Base-by-base conservation (phyloP, 2,797 vertebrate species). In the Danionella dracula region DNA sequence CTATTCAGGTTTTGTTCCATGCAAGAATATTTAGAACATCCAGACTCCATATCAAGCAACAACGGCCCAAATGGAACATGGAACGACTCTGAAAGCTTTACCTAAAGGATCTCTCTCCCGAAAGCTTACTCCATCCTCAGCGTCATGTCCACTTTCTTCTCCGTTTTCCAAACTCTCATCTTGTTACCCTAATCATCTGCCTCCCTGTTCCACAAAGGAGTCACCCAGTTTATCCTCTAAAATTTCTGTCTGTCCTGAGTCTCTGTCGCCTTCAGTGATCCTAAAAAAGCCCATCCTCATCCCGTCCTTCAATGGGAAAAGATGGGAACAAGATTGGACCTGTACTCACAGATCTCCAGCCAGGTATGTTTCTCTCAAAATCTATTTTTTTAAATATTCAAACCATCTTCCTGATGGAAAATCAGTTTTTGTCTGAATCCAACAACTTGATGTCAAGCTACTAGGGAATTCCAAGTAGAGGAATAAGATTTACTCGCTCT, bases 201-300 rank as follows among this genome's bases (percentile, higher is more conserved):
- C 74, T 23, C 60, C 73, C 34, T 50, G 49, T 44, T n/a, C 55
- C 38, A 60, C 68, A 57, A 68, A 29, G 32, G 73, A 83, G 55
- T 19, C 59, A 23, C 72, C 81, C 53, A 68, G 50, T 15, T 67
- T 46, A 12, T 64, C 78, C 19, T 79, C 55, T 45, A 78, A 58
- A 60, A 54, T 46, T 1, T 71, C 68, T 12, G 29, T 54, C 19
- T 59, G 48, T 44, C 79, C 80, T 31, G 53, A 76, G 63, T 60
- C 82, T 5, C 85, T 88, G n/a, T 83, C 86, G 1, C 85, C 90
- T 40, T 86, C 90, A 8, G 66, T 90, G 58, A 76, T 89, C 74
- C 85, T 74, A 61, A 90, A 86, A 80, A 88, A 82, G 77, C 78
- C 77, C 7, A 88, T 90, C 68, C 79, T 84, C 20, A 86, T 89